Evolutionary conservation across 2,113 vertebrate species (phyloP).

Genomic region (Acinonyx jubatus): DNA sequence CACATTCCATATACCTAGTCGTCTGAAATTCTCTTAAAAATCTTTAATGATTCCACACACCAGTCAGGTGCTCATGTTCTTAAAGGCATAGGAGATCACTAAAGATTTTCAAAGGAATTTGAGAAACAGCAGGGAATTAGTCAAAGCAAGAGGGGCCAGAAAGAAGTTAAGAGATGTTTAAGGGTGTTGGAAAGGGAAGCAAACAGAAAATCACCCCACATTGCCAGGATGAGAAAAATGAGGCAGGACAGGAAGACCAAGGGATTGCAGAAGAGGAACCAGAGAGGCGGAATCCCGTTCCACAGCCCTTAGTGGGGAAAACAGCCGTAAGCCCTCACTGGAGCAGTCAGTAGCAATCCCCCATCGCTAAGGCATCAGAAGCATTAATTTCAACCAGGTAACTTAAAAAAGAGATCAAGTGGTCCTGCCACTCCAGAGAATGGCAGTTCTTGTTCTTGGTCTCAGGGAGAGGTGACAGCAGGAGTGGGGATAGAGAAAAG

Average conservation of each 20-base stretch:
- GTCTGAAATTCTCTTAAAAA: constrained; percentile 26
- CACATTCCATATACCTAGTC: constrained; percentile 17
- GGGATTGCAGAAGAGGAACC: background rate
- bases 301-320: background rate
- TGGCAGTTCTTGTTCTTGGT: background rate
- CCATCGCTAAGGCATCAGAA: background rate
- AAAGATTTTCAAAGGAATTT: constrained; percentile 54
- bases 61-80: background rate
- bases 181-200: background rate
- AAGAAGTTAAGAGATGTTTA: background rate
- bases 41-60: constrained; percentile 12
- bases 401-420: background rate
- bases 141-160: background rate
- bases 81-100: constrained; percentile 10
- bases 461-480: background rate
- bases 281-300: rapidly evolving
- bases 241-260: background rate
- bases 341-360: background rate
- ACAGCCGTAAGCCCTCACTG: background rate
- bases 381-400: background rate
- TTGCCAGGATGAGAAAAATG: background rate
- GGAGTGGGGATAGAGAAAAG: background rate
- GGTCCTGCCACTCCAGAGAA: background rate
- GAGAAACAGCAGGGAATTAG: background rate
- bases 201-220: background rate